Evolutionary conservation across 35 echinoderm and acorn worm species (phyloP).

Genomic region (Anneissia japonica): DNA sequence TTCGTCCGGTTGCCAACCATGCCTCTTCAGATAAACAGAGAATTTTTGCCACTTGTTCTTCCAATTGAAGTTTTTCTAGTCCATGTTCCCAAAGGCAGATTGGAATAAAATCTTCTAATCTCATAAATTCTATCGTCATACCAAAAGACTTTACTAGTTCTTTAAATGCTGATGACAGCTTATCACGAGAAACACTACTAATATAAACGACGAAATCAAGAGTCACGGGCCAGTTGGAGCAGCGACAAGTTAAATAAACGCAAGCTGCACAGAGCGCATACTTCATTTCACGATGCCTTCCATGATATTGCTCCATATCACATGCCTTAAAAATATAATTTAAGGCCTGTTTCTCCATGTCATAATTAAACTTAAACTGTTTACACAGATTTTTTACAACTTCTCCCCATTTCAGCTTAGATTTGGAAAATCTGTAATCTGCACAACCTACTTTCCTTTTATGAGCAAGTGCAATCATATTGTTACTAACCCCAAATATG

Average conservation of each 20-base stretch:
- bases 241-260: neutral
- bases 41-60: neutral
- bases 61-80: neutral
- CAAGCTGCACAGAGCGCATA: neutral
- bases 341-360: neutral
- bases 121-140: neutral
- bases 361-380: neutral
- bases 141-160: neutral
- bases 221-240: neutral
- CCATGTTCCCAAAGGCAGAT: neutral
- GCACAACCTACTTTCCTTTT: neutral
- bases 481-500: neutral
- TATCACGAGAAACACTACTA: neutral
- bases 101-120: neutral
- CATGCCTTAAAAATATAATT: neutral
- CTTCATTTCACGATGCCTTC: neutral
- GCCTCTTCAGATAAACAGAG: neutral
- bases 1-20: neutral
- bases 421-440: neutral
- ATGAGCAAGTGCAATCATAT: neutral
- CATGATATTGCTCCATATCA: neutral
- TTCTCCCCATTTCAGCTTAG: neutral
- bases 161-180: neutral
- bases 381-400: neutral
- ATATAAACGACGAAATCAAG: neutral